Percentiles rank a stretch among this genome's conserved stretches.
Evolutionary conservation across 2,888 invertebrate genomes (phyloP).

Genomic region (Bimastos eiseni): DNA sequence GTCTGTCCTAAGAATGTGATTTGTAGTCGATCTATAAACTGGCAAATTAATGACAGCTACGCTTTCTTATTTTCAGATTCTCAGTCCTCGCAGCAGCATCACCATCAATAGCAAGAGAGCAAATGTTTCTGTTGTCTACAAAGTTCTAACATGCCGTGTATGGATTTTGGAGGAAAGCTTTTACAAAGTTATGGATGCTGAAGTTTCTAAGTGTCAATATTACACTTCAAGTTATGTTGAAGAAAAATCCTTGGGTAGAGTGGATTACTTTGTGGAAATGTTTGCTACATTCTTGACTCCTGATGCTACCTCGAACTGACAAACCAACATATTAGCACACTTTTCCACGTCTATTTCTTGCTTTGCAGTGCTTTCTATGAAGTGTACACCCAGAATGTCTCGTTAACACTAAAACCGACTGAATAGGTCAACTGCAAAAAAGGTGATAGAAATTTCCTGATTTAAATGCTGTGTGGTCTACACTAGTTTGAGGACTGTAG

Average conservation of each 20-base stretch:
- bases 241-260: background rate
- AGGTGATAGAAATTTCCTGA: background rate
- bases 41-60: background rate
- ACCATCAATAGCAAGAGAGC: background rate
- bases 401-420: background rate
- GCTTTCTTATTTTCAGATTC: slow-evolving; percentile 3
- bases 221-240: background rate
- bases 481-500: background rate
- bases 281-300: slow-evolving; percentile 5
- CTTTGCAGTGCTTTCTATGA: background rate
- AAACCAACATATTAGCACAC: background rate
- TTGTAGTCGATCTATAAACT: background rate
- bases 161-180: background rate
- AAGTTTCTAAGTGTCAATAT: background rate
- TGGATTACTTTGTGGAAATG: background rate
- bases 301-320: background rate
- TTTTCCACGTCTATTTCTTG: background rate
- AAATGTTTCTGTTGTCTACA: background rate
- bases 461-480: background rate
- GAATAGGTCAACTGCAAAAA: background rate
- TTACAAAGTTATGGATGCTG: background rate
- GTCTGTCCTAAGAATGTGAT: background rate
- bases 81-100: slow-evolving; percentile 13
- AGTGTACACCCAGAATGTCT: background rate
- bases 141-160: background rate